A percentile compares a stretch with the other conserved stretches of the same genome.
Conservation (phyloP, 2,113 vertebrate species). For the Mirounga angustirostris region DNA sequence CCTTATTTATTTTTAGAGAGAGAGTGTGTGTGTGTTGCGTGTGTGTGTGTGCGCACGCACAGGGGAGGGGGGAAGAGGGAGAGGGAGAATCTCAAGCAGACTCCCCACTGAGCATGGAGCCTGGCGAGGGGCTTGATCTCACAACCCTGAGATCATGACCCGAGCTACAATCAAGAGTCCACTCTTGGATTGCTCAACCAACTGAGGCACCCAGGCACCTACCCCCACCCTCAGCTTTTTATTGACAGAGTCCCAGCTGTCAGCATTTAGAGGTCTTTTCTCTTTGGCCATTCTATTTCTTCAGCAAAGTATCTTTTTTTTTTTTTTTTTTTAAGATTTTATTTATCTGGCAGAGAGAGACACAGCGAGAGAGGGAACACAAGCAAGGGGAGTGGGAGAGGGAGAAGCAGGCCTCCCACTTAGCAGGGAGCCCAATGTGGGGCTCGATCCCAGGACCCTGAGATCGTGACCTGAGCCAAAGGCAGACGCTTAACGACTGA, state of each 20-base stretch:
- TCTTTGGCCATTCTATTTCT: conserved; percentile 32
- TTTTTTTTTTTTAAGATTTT: background rate
- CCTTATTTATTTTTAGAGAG: background rate
- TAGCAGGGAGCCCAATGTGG: no score
- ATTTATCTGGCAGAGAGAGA: no score
- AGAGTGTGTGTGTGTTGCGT: background rate
- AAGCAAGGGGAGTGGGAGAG: no score
- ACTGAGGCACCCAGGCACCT: background rate
- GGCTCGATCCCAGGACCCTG: no score
- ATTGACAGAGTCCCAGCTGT: background rate
- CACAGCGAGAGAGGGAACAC: no score
- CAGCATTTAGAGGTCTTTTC: background rate
- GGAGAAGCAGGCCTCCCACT: no score
- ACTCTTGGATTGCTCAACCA: background rate
- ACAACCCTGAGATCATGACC: background rate
- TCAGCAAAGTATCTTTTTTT: background rate
- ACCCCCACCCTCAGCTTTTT: background rate
- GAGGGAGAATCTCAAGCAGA: background rate
- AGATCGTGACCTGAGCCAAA: no score
- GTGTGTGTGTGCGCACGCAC: background rate
- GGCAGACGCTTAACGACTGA: no score
- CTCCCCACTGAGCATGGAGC: background rate
- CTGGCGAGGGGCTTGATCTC: background rate
- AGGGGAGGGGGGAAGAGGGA: background rate
- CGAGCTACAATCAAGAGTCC: background rate